These are phyloP conservation scores for Pollimyrus isidori DNA, from an alignment of 2,113 vertebrate genomes.

Conservation along the genomic window DNA sequence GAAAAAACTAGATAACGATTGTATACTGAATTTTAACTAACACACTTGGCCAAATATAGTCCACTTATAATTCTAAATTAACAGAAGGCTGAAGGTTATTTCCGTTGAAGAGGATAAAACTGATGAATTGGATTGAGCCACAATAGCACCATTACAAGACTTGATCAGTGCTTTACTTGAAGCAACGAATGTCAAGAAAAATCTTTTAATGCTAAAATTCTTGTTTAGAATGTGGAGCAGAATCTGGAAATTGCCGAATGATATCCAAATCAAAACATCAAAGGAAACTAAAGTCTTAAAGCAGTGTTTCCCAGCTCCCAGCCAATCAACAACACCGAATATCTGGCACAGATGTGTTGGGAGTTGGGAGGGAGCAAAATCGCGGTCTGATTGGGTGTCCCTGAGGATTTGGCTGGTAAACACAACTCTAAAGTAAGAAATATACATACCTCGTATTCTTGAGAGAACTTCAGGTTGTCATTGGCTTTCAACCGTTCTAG, in stretches of 20 bases:
- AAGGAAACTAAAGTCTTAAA: not conserved
- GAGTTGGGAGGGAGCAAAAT: not conserved
- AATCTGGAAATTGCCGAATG: not conserved
- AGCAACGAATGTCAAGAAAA: not conserved
- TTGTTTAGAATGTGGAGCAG: not conserved
- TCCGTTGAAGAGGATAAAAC: not conserved
- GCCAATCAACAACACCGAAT: not conserved
- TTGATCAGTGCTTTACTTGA: not conserved
- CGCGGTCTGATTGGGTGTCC: not conserved
- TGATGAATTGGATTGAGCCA: not conserved
- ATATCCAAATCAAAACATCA: not conserved
- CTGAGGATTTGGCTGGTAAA: not conserved
- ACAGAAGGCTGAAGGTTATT: not conserved
- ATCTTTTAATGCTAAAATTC: not conserved
- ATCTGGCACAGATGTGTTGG: not conserved
- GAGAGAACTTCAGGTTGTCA: constrained; percentile 98
- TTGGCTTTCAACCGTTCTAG: constrained; percentile 95
- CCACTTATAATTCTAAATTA: not conserved
- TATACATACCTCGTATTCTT: constrained; percentile 86
- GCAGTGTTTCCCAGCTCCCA: not conserved
- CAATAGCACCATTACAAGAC: not conserved
- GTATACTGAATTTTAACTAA: not conserved
- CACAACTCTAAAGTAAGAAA: not conserved
- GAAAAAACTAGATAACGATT: not conserved
- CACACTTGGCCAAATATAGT: not conserved